phyloP scores from a whole-genome alignment of 2,888 invertebrate genomes.

The Drosophila conformis region DNA sequence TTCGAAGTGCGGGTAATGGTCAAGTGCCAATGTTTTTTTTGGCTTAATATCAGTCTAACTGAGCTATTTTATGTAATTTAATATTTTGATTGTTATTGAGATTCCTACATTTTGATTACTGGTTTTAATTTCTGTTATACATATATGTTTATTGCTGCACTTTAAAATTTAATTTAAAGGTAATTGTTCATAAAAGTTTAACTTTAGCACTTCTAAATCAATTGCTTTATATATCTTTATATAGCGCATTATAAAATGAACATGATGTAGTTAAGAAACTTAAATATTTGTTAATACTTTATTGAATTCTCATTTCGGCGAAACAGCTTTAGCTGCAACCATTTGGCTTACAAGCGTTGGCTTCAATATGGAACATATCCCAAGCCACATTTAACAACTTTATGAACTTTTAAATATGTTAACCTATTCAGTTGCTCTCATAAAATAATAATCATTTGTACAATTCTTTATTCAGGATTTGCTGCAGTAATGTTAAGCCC shows the following conservation, averaged over 20 bases:
- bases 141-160: background rate
- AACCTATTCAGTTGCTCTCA: constrained; percentile 46
- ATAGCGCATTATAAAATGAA: background rate
- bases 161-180: background rate
- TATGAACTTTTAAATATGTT: constrained; percentile 44
- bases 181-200: too few relatives aligned
- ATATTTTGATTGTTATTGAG: background rate
- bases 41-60: constrained; percentile 1
- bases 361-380: constrained; percentile 3
- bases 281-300: background rate
- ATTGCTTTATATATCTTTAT: background rate
- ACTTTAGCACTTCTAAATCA: background rate
- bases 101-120: background rate
- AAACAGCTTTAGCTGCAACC: constrained; percentile 13
- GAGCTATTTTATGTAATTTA: constrained; percentile 12
- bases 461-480: background rate
- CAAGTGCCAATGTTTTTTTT: constrained; percentile 7
- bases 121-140: background rate
- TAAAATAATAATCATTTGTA: constrained; percentile 24
- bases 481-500: too few relatives aligned
- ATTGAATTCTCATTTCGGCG: background rate
- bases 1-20: too few relatives aligned
- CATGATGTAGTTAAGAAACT: background rate
- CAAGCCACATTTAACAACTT: constrained; percentile 24
- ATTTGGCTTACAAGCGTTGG: constrained; percentile 7